Conservation (phyloP, 2,888 invertebrate genomes). For the Drosophila falleni region DNA sequence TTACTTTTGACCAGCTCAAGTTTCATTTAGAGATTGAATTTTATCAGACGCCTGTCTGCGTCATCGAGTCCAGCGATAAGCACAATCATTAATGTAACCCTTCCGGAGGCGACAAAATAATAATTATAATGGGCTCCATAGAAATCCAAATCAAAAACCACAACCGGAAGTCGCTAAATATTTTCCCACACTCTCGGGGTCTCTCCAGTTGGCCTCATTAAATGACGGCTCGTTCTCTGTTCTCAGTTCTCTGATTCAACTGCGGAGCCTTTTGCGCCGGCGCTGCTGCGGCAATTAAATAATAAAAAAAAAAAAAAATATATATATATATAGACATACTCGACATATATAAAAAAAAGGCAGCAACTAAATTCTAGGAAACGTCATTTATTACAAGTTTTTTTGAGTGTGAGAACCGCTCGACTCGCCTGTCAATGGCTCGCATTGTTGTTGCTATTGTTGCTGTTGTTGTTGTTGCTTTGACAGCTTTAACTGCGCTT, state of each 20-base stretch:
- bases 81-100: constrained; percentile 52
- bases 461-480: constrained; percentile 38
- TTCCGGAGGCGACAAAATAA: constrained; percentile 61
- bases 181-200: constrained; percentile 80
- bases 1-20: constrained; percentile 28
- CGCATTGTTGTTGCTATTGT: constrained; percentile 58
- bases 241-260: constrained; percentile 43
- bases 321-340: constrained; percentile 1
- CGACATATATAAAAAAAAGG: constrained; percentile 14
- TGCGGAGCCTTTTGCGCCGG: constrained; percentile 69
- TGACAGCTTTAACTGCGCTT: constrained; percentile 81
- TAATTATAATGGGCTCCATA: constrained; percentile 49
- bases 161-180: constrained; percentile 82
- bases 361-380: constrained; percentile 71
- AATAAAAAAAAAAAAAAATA: constrained; percentile 62
- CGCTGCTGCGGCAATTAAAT: constrained; percentile 79
- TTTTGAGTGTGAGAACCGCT: constrained; percentile 77
- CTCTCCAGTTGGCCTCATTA: constrained; percentile 74
- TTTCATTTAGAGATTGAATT: constrained; percentile 54
- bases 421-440: constrained; percentile 73
- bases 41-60: constrained; percentile 38
- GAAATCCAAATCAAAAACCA: constrained; percentile 62
- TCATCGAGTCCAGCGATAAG: constrained; percentile 42
- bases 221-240: constrained; percentile 58
- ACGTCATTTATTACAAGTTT: constrained; percentile 79